Base-by-base conservation (phyloP, 2,888 invertebrate species). In the Norana najaformis region DNA sequence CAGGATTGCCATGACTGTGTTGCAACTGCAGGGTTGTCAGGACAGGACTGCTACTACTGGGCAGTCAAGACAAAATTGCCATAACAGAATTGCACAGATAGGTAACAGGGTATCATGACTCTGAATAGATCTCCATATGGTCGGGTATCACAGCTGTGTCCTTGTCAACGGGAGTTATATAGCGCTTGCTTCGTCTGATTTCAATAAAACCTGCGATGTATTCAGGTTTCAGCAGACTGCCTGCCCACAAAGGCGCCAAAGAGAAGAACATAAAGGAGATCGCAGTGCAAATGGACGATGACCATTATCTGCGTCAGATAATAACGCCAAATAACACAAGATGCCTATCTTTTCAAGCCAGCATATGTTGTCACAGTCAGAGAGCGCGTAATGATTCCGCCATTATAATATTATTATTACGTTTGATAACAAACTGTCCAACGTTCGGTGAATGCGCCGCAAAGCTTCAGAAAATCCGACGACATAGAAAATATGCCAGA, bases 321-420 rank as follows among this genome's bases (percentile, higher is more conserved):
- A 69, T 69, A n/a, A 69, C n/a, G 30, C 30, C 30, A 69, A 69
- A 69, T 69, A 69, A 69, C n/a, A 69, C 18, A 69, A n/a, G 69
- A 69, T 30, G 5, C n/a, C 6, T n/a, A n/a, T 69, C n/a, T n/a
- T 69, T 69, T 13, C 11, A 69, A 13, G 1, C 16, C 69, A 3
- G 47, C 30, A 30, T 69, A n/a, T 69, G 69, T 69, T 11, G 69
- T n/a, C 69, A n/a, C 69, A n/a, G 69, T 69, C 30, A n/a, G n/a
- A 69, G n/a, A n/a, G n/a, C 30, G n/a, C 6, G 30, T 30, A 30
- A 69, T 69, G 69, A 69, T 69, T 69, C n/a, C 30, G 69, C 69
- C 69, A n/a, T 69, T n/a, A 69, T 69, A 69, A 69, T 69, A n/a
- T 69, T n/a, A 69, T 69, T 69, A 69, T 69, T 69, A n/a, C 69